Evolutionary conservation across 2,797 vertebrate species (phyloP).

Genomic region (Ctenosaura bakeri): DNA sequence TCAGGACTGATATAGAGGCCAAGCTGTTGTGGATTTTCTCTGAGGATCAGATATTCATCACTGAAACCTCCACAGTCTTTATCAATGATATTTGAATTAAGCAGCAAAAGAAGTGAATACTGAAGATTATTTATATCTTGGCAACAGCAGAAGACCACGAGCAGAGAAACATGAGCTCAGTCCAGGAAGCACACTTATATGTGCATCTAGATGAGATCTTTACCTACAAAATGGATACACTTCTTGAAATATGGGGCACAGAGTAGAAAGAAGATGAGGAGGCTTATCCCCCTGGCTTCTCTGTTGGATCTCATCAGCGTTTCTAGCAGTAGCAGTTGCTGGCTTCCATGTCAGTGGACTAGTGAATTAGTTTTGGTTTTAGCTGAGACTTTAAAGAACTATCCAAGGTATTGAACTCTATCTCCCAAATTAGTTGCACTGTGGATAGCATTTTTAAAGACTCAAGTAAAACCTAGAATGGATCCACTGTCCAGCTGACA

Average conservation of each 20-base stretch:
- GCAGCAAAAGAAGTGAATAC: slow-evolving; percentile 2
- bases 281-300: neutral
- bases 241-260: neutral
- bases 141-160: neutral
- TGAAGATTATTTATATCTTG: neutral
- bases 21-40: slow-evolving; percentile 26
- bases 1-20: slow-evolving; percentile 14
- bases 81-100: slow-evolving; percentile 18
- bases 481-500: no score
- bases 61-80: slow-evolving; percentile 25
- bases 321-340: no score
- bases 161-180: neutral
- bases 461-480: no score
- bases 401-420: no score
- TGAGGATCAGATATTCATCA: slow-evolving; percentile 26
- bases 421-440: no score
- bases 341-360: no score
- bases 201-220: neutral
- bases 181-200: neutral
- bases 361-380: no score
- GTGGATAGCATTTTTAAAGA: no score
- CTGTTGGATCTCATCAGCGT: neutral
- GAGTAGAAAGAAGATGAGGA: neutral
- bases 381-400: no score
- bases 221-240: neutral